Evolutionary conservation across 2,113 vertebrate species (phyloP).

Genomic region (Cariama cristata): DNA sequence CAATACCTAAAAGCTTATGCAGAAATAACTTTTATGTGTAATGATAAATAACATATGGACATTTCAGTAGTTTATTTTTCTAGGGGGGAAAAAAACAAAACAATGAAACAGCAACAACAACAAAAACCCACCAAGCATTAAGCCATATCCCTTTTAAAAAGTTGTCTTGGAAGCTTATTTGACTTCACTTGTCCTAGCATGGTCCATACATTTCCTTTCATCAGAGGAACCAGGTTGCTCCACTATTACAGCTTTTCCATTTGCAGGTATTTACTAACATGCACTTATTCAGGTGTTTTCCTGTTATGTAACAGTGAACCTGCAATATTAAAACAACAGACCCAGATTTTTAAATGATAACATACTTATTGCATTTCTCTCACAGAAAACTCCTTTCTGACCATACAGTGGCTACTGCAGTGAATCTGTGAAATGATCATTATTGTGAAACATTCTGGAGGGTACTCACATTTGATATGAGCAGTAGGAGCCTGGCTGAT

Average conservation of each 20-base stretch:
- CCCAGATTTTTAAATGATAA: not conserved
- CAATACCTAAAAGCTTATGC: not conserved
- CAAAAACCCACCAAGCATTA: not conserved
- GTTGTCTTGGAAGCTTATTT: not conserved
- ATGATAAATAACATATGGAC: not conserved
- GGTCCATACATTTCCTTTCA: not conserved
- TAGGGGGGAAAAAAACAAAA: not conserved
- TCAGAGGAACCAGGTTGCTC: not conserved
- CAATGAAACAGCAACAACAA: too few relatives aligned
- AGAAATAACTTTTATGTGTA: not conserved
- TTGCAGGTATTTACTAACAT: not conserved
- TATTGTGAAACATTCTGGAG: not conserved
- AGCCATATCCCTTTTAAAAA: not conserved
- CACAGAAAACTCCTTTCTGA: not conserved
- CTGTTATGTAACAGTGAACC: not conserved
- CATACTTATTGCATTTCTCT: not conserved
- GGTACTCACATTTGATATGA: constrained; percentile 45
- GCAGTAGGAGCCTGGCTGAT: constrained; percentile 40
- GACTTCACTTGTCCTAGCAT: not conserved
- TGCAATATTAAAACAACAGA: not conserved
- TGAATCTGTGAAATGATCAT: not conserved
- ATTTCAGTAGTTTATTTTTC: not conserved
- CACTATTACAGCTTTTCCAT: not conserved
- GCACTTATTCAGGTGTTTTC: not conserved
- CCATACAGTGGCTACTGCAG: not conserved